Base-by-base conservation (phyloP, 2,113 vertebrate genomes). In the Panthera leo region DNA sequence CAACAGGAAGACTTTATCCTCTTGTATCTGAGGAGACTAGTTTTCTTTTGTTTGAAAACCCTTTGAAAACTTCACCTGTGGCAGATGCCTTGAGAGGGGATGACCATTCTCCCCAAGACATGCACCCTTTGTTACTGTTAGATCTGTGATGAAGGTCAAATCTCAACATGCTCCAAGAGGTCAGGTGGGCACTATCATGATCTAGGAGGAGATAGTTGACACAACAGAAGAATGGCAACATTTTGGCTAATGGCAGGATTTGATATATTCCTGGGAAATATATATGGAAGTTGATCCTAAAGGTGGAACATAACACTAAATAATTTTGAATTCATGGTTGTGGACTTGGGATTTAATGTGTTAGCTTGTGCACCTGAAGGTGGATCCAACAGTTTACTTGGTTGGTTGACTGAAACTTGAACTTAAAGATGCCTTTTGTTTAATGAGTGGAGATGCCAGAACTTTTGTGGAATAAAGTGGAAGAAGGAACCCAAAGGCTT, bases 31-130 rank as follows among this genome's bases (percentile, higher is more conserved):
- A 70, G 39, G 36, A 78, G 45, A 73, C 4, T 90, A 42, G 12
- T 53, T 96, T 95, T 87, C 10, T 67, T 89, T 95, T 89, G 71
- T 84, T 92, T 92, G 42, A 65, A 80, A 93, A 76, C 45, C 48
- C 88, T 73, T 31, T 76, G 70, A 45, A 89, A 79, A 76, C 13
- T 5, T 79, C 58, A 7, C 18, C 23, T 10, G 39, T 58, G 39
- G 18, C 48, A 71, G 45, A 48, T 71, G 8, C 14, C 63, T 88
- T 88, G 95, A 45, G 78, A 83, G 39, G 58, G 5, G 10, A 51
- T 45, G 75, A 51, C 23, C 29, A 25, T 67, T 39, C 31, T 68
- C 34, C 36, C 63, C 48, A 68, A 92, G 89, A 90, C n/a, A 87
- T 39, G 23, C 61, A 53, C 34, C 18, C n/a, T 87, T 67, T 63